Percentiles rank a stretch among this genome's conserved stretches.
phyloP scores from a whole-genome alignment of 1,140 invertebrate genomes.

The Leucophenga varia region DNA sequence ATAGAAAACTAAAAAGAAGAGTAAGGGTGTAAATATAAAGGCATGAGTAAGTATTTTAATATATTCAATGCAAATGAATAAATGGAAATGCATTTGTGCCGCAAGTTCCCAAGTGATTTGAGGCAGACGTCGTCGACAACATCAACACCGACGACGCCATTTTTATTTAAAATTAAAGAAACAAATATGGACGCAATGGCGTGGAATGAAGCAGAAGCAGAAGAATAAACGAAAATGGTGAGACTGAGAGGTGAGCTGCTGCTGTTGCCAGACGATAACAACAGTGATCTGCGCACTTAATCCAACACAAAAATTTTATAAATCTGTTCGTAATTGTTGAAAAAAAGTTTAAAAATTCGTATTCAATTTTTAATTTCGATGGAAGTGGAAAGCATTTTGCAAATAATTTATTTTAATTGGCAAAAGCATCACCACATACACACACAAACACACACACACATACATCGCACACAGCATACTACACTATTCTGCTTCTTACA shows the following conservation, averaged over 20 bases:
- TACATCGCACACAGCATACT: background rate
- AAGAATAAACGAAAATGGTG: background rate
- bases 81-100: too few species aligned
- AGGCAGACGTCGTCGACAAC: too few species aligned
- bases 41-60: too few species aligned
- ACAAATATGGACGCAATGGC: constrained; percentile 16
- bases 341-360: constrained; percentile 16
- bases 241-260: constrained; percentile 1
- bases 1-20: too few species aligned
- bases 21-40: too few species aligned
- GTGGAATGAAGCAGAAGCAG: constrained; percentile 9
- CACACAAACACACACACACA: background rate
- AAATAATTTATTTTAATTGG: constrained; percentile 54
- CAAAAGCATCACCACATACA: constrained; percentile 27
- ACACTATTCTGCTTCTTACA: background rate
- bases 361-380: constrained; percentile 12
- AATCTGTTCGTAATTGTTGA: constrained; percentile 38
- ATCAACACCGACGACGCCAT: too few species aligned
- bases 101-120: too few species aligned
- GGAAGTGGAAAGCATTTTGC: constrained; percentile 30
- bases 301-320: constrained; percentile 33
- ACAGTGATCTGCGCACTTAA: too few species aligned
- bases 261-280: too few species aligned
- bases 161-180: constrained; percentile 32
- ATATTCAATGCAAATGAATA: too few species aligned